A percentile compares a stretch with the other conserved stretches of the same genome.
These are phyloP conservation scores for Psettodes erumei DNA, from an alignment of 2,113 vertebrate genomes.

Conservation along the genomic window DNA sequence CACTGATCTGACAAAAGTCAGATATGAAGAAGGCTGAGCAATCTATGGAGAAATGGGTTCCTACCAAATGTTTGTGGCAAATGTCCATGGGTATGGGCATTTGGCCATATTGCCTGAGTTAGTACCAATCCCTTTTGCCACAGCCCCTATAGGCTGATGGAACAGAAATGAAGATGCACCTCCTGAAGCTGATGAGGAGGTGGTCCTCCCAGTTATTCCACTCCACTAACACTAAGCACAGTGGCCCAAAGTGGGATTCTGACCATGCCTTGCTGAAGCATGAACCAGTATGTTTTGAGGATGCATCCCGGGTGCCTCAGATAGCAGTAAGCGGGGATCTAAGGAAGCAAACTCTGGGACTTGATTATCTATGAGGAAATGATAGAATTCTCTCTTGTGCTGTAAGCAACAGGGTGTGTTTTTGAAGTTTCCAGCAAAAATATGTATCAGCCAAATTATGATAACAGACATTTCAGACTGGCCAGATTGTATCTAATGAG, in stretches of 20 bases:
- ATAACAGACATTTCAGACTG: neutral
- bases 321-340: slow-evolving; percentile 52
- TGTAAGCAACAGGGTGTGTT: slow-evolving; percentile 18
- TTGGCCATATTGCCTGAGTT: slow-evolving; percentile 30
- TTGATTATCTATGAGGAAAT: slow-evolving; percentile 54
- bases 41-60: no score
- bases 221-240: slow-evolving; percentile 5
- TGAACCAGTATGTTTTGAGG: slow-evolving; percentile 16
- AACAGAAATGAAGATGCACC: slow-evolving; percentile 29
- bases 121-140: slow-evolving; percentile 46
- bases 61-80: no score
- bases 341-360: slow-evolving; percentile 40
- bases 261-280: slow-evolving; percentile 17
- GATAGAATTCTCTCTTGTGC: slow-evolving; percentile 13
- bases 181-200: slow-evolving; percentile 38
- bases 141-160: slow-evolving; percentile 37
- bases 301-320: slow-evolving; percentile 10
- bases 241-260: slow-evolving; percentile 31
- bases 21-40: no score
- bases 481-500: neutral
- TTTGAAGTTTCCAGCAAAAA: slow-evolving; percentile 3
- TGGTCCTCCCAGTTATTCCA: slow-evolving; percentile 42
- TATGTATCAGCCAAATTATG: neutral
- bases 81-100: neutral
- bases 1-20: no score